A percentile compares a stretch with the other conserved stretches of the same genome.
Evolutionary conservation across 1,140 invertebrate species (phyloP).

Genomic region (Dinoponera quadriceps): DNA sequence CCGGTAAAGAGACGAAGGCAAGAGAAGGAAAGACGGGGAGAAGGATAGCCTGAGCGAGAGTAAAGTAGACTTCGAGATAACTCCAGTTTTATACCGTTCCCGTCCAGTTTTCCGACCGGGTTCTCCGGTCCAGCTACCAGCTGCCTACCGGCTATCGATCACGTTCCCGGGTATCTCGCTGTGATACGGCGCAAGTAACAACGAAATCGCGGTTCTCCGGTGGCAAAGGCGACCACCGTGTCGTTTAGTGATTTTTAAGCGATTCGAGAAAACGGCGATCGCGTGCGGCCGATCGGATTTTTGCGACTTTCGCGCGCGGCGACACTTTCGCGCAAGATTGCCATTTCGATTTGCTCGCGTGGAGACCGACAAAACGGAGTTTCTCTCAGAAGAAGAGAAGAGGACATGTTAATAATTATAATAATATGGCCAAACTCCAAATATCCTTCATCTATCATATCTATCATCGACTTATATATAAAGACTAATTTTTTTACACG

Average conservation of each 20-base stretch:
- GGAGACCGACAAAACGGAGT: too few species aligned
- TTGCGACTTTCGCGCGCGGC: conserved; percentile 10
- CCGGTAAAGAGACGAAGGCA: background rate
- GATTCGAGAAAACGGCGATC: conserved; percentile 57
- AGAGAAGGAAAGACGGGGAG: conserved; percentile 16
- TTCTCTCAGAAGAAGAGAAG: too few species aligned
- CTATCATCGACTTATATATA: too few species aligned
- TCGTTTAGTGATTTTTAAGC: conserved; percentile 61
- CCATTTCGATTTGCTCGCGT: background rate
- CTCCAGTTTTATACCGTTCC: conserved; percentile 80
- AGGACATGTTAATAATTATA: too few species aligned
- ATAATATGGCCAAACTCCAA: too few species aligned
- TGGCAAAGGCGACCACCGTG: conserved; percentile 48
- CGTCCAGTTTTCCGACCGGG: conserved; percentile 78
- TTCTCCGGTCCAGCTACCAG: conserved; percentile 72
- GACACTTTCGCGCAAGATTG: conserved; percentile 34
- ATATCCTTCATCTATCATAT: too few species aligned
- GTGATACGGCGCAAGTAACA: conserved; percentile 38
- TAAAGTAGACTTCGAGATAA: conserved; percentile 78
- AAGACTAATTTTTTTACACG: too few species aligned
- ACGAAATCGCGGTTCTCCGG: conserved; percentile 18
- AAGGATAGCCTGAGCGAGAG: conserved; percentile 46
- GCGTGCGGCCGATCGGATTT: conserved; percentile 3
- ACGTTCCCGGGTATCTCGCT: conserved; percentile 59
- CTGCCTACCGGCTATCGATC: conserved; percentile 64